These are phyloP conservation scores for Drosophila kohkoa DNA, from an alignment of 1,140 invertebrate species.

Conservation along the genomic window DNA sequence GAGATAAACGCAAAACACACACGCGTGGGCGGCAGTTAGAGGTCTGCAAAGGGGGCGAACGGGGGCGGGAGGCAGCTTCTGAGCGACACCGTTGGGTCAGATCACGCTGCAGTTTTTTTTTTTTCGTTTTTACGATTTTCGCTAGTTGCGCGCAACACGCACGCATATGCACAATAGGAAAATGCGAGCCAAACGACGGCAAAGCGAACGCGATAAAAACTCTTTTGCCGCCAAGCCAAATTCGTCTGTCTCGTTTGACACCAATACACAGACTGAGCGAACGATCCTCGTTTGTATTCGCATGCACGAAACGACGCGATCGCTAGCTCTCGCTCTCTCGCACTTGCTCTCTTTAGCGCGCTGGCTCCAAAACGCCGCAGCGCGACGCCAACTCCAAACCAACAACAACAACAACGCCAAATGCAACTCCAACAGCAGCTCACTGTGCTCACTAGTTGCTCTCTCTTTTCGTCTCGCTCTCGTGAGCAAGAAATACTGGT, in stretches of 20 bases:
- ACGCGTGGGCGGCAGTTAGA: constrained; percentile 38
- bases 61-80: not conserved
- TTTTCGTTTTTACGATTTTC: not conserved
- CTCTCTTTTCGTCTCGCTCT: not conserved
- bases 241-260: constrained; percentile 44
- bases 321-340: constrained; percentile 2
- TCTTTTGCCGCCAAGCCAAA: constrained; percentile 38
- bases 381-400: constrained; percentile 16
- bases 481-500: constrained; percentile 45
- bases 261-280: constrained; percentile 55
- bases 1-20: constrained; percentile 52
- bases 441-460: not conserved
- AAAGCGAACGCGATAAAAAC: constrained; percentile 3
- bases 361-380: constrained; percentile 20
- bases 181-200: constrained; percentile 7
- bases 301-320: constrained; percentile 16
- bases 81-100: constrained; percentile 17
- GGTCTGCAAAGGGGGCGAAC: not conserved
- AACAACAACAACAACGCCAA: constrained; percentile 17
- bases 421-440: constrained; percentile 40
- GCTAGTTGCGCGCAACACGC: constrained; percentile 16
- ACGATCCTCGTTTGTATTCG: constrained; percentile 43
- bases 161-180: constrained; percentile 30
- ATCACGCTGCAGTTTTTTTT: constrained; percentile 36
- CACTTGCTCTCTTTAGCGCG: not conserved